These are phyloP conservation scores for Peromyscus nudipes DNA, from an alignment of 2,797 vertebrate species.

Conservation along the genomic window DNA sequence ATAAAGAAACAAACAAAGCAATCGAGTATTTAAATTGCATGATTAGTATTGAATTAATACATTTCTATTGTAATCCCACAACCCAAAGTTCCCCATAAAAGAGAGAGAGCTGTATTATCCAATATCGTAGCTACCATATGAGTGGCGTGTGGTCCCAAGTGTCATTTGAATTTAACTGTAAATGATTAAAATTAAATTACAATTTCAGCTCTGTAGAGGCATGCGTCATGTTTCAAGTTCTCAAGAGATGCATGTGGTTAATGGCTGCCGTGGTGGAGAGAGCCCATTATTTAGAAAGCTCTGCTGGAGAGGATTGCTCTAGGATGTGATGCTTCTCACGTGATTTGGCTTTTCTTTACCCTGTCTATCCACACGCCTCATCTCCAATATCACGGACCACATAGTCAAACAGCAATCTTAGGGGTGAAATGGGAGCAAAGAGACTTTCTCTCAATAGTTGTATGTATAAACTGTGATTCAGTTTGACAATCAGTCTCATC, in stretches of 20 bases:
- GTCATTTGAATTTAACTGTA: constrained; percentile 15
- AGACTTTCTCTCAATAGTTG: not conserved
- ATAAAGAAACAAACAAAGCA: not conserved
- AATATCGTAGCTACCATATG: not conserved
- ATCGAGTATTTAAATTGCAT: not conserved
- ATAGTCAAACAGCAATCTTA: not conserved
- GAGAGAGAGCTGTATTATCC: not conserved
- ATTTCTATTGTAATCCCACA: not conserved
- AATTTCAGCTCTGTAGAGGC: not conserved
- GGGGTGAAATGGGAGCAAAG: not conserved
- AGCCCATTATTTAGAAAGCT: not conserved
- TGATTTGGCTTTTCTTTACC: not conserved
- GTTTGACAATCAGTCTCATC: not conserved
- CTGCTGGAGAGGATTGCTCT: not conserved
- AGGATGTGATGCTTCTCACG: not conserved
- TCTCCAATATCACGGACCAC: not conserved
- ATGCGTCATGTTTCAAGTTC: not conserved
- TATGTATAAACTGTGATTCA: not conserved
- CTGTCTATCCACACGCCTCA: not conserved
- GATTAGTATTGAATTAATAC: not conserved
- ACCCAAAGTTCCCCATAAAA: not conserved
- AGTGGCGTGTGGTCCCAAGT: not conserved
- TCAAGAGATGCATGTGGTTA: not conserved
- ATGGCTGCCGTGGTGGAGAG: not conserved
- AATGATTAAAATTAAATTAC: constrained; percentile 27